These are phyloP conservation scores for Spisula subtruncata DNA, from an alignment of 2,888 invertebrate species.

Conservation along the genomic window DNA sequence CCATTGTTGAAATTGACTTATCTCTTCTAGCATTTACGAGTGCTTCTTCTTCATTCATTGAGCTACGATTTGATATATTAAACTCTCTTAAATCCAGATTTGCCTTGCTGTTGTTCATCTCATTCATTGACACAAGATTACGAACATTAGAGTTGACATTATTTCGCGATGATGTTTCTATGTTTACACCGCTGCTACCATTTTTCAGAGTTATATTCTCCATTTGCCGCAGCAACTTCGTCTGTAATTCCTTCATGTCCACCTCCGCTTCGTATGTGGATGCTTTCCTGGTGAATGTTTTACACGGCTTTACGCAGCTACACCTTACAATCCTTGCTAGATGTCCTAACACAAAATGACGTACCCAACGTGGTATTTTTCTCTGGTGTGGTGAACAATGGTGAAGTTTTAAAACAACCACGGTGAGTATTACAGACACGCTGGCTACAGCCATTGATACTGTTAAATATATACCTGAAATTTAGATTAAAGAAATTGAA, in stretches of 20 bases:
- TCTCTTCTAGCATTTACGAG: slow-evolving; percentile 21
- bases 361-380: slow-evolving; percentile 88
- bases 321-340: slow-evolving; percentile 76
- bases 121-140: slow-evolving; percentile 42
- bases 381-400: slow-evolving; percentile 89
- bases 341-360: slow-evolving; percentile 81
- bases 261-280: slow-evolving; percentile 40
- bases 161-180: slow-evolving; percentile 30
- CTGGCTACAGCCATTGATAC: slow-evolving; percentile 90
- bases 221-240: slow-evolving; percentile 53
- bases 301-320: slow-evolving; percentile 65
- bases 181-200: slow-evolving; percentile 45
- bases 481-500: no score
- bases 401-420: slow-evolving; percentile 90
- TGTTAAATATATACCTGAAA: slow-evolving; percentile 89
- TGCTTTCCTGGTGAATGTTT: slow-evolving; percentile 36
- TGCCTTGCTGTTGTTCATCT: slow-evolving; percentile 62
- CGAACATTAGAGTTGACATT: slow-evolving; percentile 25
- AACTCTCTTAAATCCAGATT: slow-evolving; percentile 70
- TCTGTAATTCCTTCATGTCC: slow-evolving; percentile 54
- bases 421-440: slow-evolving; percentile 89
- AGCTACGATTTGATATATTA: slow-evolving; percentile 72
- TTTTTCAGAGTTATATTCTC: slow-evolving; percentile 43
- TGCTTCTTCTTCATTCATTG: slow-evolving; percentile 61
- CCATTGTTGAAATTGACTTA: slow-evolving; percentile 70